A percentile compares a stretch with the other conserved stretches of the same genome.
phyloP scores from a whole-genome alignment of 1,140 invertebrate genomes.

The Pogonomyrmex californicus region DNA sequence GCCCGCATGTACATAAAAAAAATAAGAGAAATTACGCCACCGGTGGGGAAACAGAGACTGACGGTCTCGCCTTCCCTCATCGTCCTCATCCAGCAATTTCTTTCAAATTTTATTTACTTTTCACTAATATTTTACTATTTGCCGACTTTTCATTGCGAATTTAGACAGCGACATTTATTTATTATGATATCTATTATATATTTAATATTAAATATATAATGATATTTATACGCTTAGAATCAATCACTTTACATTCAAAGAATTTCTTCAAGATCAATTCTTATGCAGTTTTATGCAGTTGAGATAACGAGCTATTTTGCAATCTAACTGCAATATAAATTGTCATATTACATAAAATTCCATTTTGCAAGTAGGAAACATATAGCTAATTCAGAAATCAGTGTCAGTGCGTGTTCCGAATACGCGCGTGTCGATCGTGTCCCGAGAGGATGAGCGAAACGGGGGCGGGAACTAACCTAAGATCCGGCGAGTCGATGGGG shows the following conservation, averaged over 20 bases:
- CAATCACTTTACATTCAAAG: not conserved
- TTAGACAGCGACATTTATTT: not conserved
- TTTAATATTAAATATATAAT: not conserved
- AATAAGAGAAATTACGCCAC: conserved; percentile 3
- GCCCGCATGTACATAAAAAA: conserved; percentile 48
- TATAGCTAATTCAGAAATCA: not conserved
- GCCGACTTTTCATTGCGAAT: not conserved
- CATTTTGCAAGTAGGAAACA: not conserved
- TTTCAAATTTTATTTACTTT: not conserved
- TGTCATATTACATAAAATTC: conserved; percentile 3
- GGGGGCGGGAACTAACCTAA: conserved; percentile 64
- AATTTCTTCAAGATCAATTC: not conserved
- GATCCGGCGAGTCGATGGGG: conserved; percentile 72
- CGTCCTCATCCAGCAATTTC: not conserved
- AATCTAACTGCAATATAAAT: not conserved
- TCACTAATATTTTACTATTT: not conserved
- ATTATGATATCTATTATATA: too few relatives aligned
- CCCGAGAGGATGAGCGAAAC: not conserved
- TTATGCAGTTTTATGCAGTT: not conserved
- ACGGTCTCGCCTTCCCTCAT: not conserved
- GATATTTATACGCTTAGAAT: not conserved
- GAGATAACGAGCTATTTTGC: not conserved
- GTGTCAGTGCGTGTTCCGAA: not conserved
- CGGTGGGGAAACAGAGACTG: not conserved
- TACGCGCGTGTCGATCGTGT: conserved; percentile 12